Evolutionary conservation across 2,113 vertebrate genomes (phyloP).

Genomic region (Helogale parvula): DNA sequence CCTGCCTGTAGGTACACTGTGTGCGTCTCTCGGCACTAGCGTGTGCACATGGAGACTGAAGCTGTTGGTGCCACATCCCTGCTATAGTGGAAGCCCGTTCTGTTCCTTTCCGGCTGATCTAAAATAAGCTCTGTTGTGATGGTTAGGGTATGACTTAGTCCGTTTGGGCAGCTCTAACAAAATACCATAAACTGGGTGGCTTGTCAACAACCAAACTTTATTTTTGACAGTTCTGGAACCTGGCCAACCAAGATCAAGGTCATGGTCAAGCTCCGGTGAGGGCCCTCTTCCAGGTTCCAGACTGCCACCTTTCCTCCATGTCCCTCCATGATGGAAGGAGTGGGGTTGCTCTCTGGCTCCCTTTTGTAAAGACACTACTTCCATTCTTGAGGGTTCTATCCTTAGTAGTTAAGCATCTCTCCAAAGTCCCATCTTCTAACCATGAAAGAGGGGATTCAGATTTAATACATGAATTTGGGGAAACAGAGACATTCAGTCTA

Average conservation of each 20-base stretch:
- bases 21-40: rapidly evolving
- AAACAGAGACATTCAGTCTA: not conserved
- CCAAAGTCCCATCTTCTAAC: not conserved
- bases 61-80: rapidly evolving
- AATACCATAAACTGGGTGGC: not conserved
- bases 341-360: not conserved
- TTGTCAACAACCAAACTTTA: not conserved
- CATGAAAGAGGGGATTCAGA: not conserved
- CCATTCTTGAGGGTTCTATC: not conserved
- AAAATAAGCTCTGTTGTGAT: not conserved
- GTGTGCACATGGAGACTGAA: not conserved
- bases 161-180: not conserved
- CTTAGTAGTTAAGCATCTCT: not conserved
- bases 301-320: not conserved
- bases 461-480: not conserved
- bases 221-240: not conserved
- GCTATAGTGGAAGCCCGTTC: not conserved
- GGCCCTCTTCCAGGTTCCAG: not conserved
- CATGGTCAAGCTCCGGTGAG: not conserved
- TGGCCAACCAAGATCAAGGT: not conserved
- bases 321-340: not conserved
- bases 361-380: not conserved
- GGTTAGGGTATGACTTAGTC: not conserved
- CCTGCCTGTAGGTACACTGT: not conserved
- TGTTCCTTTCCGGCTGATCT: not conserved